Conservation (phyloP, 2,113 vertebrate genomes). For the Eudyptes chrysolophus region DNA sequence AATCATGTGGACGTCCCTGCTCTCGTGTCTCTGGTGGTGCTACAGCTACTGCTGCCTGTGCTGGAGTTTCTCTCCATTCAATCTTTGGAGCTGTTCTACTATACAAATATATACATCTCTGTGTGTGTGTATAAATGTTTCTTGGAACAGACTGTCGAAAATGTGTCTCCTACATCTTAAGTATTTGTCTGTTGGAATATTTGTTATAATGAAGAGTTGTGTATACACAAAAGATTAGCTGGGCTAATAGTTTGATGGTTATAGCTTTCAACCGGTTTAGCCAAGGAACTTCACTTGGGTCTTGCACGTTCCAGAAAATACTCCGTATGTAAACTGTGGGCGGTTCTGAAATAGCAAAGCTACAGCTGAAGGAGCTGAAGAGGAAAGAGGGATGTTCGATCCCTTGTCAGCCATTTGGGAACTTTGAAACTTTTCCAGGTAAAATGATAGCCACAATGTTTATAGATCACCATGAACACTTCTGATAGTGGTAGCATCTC, state of each 20-base stretch:
- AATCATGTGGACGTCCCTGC: rapidly evolving
- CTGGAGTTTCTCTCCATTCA: not conserved
- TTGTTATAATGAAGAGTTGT: not conserved
- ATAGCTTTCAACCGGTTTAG: not conserved
- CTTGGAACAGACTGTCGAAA: not conserved
- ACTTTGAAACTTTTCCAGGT: not conserved
- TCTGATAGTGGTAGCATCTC: not conserved
- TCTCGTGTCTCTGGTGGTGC: rapidly evolving
- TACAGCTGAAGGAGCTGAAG: not conserved
- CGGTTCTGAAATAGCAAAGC: not conserved
- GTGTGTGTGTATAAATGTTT: not conserved
- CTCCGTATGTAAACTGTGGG: not conserved
- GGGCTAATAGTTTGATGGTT: not conserved
- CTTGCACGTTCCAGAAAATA: not conserved
- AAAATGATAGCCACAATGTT: not conserved
- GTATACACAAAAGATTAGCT: not conserved
- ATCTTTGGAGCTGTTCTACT: not conserved
- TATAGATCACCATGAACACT: not conserved
- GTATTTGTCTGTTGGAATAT: not conserved
- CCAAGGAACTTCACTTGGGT: not conserved
- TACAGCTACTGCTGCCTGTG: not conserved
- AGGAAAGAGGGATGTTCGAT: not conserved
- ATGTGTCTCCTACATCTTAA: not conserved
- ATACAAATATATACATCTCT: not conserved
- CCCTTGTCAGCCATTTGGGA: not conserved